Evolutionary conservation across 2,797 vertebrate species (phyloP).

Genomic region (Hippoglossus hippoglossus): DNA sequence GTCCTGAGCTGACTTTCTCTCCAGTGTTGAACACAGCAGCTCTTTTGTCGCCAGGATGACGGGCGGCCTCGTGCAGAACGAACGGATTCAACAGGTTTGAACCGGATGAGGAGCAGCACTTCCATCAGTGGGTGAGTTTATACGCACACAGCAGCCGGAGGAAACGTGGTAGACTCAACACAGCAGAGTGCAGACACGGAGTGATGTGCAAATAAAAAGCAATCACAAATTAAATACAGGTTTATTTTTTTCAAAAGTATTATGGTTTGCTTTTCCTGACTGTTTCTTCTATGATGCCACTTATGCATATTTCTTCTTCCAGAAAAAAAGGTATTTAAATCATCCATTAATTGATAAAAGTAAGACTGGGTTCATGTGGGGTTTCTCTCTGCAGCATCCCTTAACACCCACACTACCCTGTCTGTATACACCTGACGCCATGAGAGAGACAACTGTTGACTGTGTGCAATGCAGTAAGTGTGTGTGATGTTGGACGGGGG

Average conservation of each 20-base stretch:
- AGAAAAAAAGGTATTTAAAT: neutral
- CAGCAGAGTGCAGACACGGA: constrained; percentile 17
- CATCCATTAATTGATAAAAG: neutral
- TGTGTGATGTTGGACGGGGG: constrained; percentile 62
- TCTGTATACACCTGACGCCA: constrained; percentile 39
- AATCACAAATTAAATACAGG: constrained; percentile 3
- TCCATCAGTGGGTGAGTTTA: constrained; percentile 2
- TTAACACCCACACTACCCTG: constrained; percentile 33
- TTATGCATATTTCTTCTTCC: neutral
- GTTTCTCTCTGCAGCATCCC: constrained; percentile 11
- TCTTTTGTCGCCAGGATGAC: constrained; percentile 1
- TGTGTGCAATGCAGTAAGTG: constrained; percentile 57
- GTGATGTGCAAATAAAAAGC: constrained; percentile 14
- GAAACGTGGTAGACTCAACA: constrained; percentile 74
- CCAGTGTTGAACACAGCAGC: constrained; percentile 7
- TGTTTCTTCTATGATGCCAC: neutral
- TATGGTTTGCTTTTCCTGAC: neutral
- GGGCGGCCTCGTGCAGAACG: neutral
- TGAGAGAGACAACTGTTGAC: constrained; percentile 40
- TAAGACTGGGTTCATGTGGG: constrained; percentile 13
- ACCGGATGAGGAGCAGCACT: constrained; percentile 6
- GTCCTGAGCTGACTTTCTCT: neutral
- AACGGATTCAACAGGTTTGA: constrained; percentile 16
- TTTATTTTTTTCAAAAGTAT: neutral
- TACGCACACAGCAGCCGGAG: constrained; percentile 12